Conservation (phyloP, 1,140 invertebrate genomes). For the Diachasmimorpha longicaudata region DNA sequence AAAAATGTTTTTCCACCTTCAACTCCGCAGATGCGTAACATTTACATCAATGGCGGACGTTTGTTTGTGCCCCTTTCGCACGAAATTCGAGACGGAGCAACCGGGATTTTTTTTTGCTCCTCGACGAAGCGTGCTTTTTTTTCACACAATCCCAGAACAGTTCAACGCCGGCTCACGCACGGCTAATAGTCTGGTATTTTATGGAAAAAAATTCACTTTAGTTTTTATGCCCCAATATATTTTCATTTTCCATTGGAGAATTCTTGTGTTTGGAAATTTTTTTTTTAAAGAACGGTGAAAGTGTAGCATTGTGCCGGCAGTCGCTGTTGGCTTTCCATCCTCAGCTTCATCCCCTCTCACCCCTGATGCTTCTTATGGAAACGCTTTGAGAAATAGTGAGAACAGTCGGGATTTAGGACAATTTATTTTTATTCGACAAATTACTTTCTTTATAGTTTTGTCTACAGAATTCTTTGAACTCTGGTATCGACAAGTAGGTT, state of each 20-base stretch:
- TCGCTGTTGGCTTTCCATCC: slow-evolving; percentile 12
- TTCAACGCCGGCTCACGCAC: slow-evolving; percentile 21
- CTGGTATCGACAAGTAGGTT: neutral
- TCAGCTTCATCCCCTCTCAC: neutral
- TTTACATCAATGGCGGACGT: neutral
- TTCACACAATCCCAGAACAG: neutral
- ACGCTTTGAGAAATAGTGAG: neutral
- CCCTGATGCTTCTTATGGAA: neutral
- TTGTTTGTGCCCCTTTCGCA: slow-evolving; percentile 14
- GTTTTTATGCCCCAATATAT: neutral
- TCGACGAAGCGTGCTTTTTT: slow-evolving; percentile 18
- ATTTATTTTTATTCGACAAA: neutral
- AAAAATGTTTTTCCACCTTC: neutral
- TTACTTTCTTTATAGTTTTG: neutral
- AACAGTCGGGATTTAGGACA: neutral
- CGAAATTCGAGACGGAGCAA: slow-evolving; percentile 3
- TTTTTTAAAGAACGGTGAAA: slow-evolving; percentile 9
- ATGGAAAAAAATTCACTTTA: neutral
- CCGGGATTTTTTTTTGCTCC: slow-evolving; percentile 17
- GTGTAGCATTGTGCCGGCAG: slow-evolving; percentile 12
- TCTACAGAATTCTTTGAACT: neutral
- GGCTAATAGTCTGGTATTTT: neutral
- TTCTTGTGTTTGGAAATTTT: neutral
- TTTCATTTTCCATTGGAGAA: neutral
- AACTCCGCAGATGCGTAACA: neutral